These are phyloP conservation scores for Meghimatium bilineatum DNA, from an alignment of 2,888 invertebrate species.

Conservation along the genomic window DNA sequence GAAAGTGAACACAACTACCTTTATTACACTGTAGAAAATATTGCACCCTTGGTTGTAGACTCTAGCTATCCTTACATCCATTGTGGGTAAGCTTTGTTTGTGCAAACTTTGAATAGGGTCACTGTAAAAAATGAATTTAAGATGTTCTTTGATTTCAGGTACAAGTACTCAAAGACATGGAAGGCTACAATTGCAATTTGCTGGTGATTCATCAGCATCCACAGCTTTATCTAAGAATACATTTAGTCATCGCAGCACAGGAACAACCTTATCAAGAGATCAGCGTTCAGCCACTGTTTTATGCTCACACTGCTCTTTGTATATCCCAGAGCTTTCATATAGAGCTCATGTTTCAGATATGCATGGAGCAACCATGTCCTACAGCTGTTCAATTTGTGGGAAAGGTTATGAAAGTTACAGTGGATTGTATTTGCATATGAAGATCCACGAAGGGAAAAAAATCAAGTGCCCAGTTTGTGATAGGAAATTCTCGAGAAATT, in stretches of 20 bases:
- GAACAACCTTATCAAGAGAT: background rate
- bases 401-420: conserved; percentile 12
- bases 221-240: background rate
- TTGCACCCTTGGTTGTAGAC: background rate
- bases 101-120: background rate
- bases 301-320: background rate
- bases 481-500: conserved; percentile 24
- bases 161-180: background rate
- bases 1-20: no score
- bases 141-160: conserved; percentile 41
- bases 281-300: background rate
- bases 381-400: conserved; percentile 24
- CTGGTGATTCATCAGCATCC: background rate
- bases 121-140: conserved; percentile 9
- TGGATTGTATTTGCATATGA: conserved; percentile 20
- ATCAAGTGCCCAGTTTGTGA: conserved; percentile 29
- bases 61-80: background rate
- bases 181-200: background rate
- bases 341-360: conserved; percentile 16
- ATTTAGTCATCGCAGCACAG: background rate
- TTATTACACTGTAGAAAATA: background rate
- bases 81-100: background rate
- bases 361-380: conserved; percentile 14
- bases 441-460: conserved; percentile 32
- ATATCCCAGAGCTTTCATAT: background rate